Evolutionary conservation across 2,113 vertebrate species (phyloP).

Genomic region (Tupaia chinensis): DNA sequence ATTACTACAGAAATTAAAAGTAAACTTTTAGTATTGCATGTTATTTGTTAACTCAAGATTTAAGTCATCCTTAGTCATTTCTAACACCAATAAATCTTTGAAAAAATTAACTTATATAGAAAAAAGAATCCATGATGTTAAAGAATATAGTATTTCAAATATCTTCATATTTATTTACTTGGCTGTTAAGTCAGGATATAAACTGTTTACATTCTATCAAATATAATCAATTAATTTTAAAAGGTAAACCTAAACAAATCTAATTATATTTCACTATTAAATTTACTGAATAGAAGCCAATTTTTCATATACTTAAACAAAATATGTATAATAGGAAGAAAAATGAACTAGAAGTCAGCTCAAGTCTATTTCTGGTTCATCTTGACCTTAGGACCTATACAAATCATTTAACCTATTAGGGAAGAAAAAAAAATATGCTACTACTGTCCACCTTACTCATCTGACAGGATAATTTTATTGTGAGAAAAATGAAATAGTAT

Average conservation of each 20-base stretch:
- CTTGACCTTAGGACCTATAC: neutral
- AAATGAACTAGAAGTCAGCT: neutral
- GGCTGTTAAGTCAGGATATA: slow-evolving; percentile 38
- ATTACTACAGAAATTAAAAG: slow-evolving; percentile 42
- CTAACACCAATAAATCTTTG: neutral
- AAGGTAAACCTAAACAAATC: slow-evolving; percentile 38
- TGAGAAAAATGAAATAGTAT: slow-evolving; percentile 12
- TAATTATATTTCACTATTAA: slow-evolving; percentile 66
- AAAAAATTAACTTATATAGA: slow-evolving; percentile 44
- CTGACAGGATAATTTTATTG: neutral
- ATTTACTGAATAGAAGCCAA: slow-evolving; percentile 61
- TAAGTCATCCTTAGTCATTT: slow-evolving; percentile 34
- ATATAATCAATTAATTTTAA: slow-evolving; percentile 64
- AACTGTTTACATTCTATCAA: slow-evolving; percentile 31
- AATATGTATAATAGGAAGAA: slow-evolving; percentile 14
- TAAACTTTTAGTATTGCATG: neutral
- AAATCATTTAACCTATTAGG: slow-evolving; percentile 8
- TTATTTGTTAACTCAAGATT: slow-evolving; percentile 57
- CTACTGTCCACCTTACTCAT: neutral
- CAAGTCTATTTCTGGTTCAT: slow-evolving; percentile 26
- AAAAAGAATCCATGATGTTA: slow-evolving; percentile 32
- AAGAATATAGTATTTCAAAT: slow-evolving; percentile 46
- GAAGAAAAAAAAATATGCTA: neutral
- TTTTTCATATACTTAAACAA: slow-evolving; percentile 54
- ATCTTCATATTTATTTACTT: slow-evolving; percentile 32